Percentiles rank a stretch among this genome's conserved stretches.
phyloP scores from a whole-genome alignment of 2,797 vertebrate genomes.

The Zalophus californianus region DNA sequence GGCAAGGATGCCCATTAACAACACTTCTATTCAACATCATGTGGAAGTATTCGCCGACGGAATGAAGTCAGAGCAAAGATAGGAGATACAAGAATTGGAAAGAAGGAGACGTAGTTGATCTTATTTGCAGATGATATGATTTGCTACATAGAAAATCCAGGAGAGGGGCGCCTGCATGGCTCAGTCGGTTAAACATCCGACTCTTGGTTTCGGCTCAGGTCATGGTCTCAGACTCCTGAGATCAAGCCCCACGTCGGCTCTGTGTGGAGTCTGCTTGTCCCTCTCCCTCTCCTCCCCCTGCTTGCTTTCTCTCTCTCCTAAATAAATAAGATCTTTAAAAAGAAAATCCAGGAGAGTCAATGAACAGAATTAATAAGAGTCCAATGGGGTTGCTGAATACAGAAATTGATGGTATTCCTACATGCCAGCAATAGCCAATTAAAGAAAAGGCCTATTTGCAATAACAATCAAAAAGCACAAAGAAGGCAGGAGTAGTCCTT shows the following conservation, averaged over 20 bases:
- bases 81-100: not conserved
- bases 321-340: not conserved
- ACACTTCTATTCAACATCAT: not conserved
- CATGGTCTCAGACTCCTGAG: not conserved
- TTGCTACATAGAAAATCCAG: conserved; percentile 4
- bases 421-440: not conserved
- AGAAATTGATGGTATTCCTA: not conserved
- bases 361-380: conserved; percentile 13
- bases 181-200: not conserved
- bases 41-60: not conserved
- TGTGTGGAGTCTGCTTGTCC: not conserved
- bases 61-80: not conserved
- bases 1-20: not conserved
- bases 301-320: not conserved
- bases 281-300: too few species aligned
- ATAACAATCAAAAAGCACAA: conserved; percentile 2
- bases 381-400: not conserved
- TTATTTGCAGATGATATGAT: not conserved
- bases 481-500: conserved; percentile 1
- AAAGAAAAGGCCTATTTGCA: not conserved
- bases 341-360: not conserved
- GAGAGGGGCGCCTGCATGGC: not conserved
- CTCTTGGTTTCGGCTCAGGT: not conserved
- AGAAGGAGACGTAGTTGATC: not conserved
- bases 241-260: not conserved